A percentile compares a stretch with the other conserved stretches of the same genome.
phyloP scores from a whole-genome alignment of 2,888 invertebrate genomes.

The Epistrophe eligans region DNA sequence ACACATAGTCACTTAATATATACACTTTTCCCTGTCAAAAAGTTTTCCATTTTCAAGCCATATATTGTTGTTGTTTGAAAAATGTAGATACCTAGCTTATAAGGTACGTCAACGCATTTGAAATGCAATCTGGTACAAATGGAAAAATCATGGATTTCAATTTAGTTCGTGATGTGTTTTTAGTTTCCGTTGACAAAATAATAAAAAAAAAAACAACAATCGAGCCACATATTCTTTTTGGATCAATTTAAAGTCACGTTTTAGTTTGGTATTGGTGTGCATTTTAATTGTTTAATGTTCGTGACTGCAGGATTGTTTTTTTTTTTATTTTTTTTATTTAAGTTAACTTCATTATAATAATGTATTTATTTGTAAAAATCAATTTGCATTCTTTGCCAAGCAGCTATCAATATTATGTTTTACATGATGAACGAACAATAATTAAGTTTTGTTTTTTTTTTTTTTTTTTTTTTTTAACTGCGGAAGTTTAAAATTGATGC shows the following conservation, averaged over 20 bases:
- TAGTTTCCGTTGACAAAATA: conserved; percentile 28
- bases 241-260: conserved; percentile 61
- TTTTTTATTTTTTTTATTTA: neutral
- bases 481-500: too few relatives aligned
- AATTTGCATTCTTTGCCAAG: conserved; percentile 1
- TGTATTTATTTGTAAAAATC: neutral
- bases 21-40: conserved; percentile 24
- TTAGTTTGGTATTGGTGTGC: conserved; percentile 16
- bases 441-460: too few relatives aligned
- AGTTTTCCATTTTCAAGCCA: conserved; percentile 21
- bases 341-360: neutral
- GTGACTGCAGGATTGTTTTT: conserved; percentile 53
- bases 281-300: conserved; percentile 63
- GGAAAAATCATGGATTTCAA: conserved; percentile 58
- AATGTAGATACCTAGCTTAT: neutral
- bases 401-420: neutral
- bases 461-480: too few relatives aligned
- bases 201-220: neutral
- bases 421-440: too few relatives aligned
- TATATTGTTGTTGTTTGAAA: neutral
- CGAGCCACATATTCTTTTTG: conserved; percentile 5
- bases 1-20: conserved; percentile 8
- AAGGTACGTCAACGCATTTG: conserved; percentile 9
- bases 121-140: conserved; percentile 26
- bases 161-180: conserved; percentile 48